These are phyloP conservation scores for Paradoxurus hermaphroditus DNA, from an alignment of 2,113 vertebrate genomes.

Conservation along the genomic window DNA sequence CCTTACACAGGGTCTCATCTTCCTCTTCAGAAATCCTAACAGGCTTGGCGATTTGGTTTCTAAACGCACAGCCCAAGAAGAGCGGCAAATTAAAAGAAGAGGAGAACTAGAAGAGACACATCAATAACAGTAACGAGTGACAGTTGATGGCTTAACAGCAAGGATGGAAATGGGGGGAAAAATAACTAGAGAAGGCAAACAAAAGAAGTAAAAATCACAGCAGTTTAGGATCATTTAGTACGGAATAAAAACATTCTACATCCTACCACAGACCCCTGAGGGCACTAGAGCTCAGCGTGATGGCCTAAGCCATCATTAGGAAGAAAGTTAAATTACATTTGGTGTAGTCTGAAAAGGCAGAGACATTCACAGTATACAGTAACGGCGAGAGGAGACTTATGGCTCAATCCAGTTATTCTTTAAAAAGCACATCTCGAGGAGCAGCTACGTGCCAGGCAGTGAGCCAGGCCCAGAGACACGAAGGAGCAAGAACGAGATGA, in stretches of 20 bases:
- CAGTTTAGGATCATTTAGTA: conserved; percentile 51
- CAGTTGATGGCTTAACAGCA: conserved; percentile 29
- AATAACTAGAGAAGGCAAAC: conserved; percentile 40
- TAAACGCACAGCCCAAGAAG: neutral
- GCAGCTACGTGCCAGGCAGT: neutral
- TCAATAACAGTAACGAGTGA: conserved; percentile 21
- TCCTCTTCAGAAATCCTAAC: conserved; percentile 36
- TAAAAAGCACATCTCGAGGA: neutral
- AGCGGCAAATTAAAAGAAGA: conserved; percentile 44
- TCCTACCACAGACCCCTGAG: conserved; percentile 3
- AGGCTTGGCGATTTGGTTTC: neutral
- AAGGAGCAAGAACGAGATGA: neutral
- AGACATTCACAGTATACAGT: neutral
- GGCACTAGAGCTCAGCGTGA: conserved; percentile 21
- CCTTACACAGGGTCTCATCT: neutral
- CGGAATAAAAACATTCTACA: conserved; percentile 42
- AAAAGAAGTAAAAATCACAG: conserved; percentile 59
- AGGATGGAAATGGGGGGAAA: neutral
- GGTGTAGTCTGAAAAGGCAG: conserved; percentile 40
- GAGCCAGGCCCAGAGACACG: neutral
- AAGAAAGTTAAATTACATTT: conserved; percentile 46
- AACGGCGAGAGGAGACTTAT: neutral
- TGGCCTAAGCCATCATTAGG: conserved; percentile 1
- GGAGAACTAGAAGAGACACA: neutral
- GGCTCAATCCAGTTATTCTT: neutral